Base-by-base conservation (phyloP, 2,113 vertebrate genomes). In the Poeciliopsis turrubarensis region DNA sequence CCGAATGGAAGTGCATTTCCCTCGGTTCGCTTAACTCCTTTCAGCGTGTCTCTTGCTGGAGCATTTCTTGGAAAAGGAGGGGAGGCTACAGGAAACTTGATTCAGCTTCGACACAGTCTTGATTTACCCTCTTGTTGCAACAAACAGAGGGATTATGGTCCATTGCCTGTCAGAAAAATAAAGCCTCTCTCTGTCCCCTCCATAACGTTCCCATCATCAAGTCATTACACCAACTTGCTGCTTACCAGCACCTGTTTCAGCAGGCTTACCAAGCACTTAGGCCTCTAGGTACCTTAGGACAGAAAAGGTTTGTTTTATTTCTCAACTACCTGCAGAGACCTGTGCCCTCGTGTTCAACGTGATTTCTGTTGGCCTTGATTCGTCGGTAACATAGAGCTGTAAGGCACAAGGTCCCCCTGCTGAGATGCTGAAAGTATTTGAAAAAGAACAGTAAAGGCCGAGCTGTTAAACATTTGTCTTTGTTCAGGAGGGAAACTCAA, bases 121-220 rank as follows among this genome's bases (percentile, higher is more conserved):
- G 76, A 81, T 85, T 72, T 71, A 76, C 65, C 79, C 73, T 85
- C 54, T 84, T 86, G 83, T 82, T 87, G 87, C 84, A 77, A 57
- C 86, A 89, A 91, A 91, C 82, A 86, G 78, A 80, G 41, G 79
- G 81, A 90, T 91, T 87, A 88, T 67, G 83, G 75, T 62, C 81
- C 82, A 76, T 83, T 81, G 85, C 78, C 70, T 87, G 80, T 73
- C 73, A 78, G 86, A 86, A 85, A 19, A 41, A 11, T 5, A 85
- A 83, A 77, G 72, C 75, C 70, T 70, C 65, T 64, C 22, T 82
- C 72, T 27, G 65, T 86, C 71, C 68, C 60, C 72, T 51, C 65
- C 31, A 70, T 82, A 85, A 78, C 79, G 77, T 77, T 66, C 66
- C 60, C 75, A 78, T 80, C 79, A 72, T 73, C 8, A 60, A 87